These are phyloP conservation scores for Papilio elwesi DNA, from an alignment of 2,888 invertebrate genomes.

Conservation along the genomic window DNA sequence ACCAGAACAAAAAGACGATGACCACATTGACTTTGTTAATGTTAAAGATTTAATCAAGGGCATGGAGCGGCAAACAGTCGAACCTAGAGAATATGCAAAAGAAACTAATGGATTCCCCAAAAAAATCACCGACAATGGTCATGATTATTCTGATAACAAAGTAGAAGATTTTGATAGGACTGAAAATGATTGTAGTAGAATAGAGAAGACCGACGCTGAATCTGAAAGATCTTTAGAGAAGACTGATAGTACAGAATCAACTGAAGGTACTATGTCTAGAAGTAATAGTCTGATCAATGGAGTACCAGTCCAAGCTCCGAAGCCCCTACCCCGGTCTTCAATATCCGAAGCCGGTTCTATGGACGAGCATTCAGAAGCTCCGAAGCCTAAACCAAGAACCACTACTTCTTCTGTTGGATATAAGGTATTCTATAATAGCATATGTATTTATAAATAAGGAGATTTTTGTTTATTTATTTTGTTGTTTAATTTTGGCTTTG, in stretches of 20 bases:
- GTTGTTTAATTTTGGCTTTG: constrained; percentile 37
- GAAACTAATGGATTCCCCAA: constrained; percentile 75
- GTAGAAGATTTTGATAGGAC: constrained; percentile 48
- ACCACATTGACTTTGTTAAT: constrained; percentile 81
- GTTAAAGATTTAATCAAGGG: constrained; percentile 86
- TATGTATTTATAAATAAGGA: background rate
- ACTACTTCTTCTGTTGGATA: constrained; percentile 87
- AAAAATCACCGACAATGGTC: constrained; percentile 68
- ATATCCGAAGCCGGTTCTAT: constrained; percentile 86
- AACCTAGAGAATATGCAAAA: constrained; percentile 56
- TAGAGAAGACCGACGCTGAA: constrained; percentile 51
- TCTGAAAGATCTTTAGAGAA: constrained; percentile 56
- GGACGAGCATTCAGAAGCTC: constrained; percentile 76
- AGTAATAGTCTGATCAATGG: constrained; percentile 77
- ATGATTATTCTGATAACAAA: constrained; percentile 57
- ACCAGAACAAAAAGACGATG: constrained; percentile 71
- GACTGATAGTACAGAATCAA: constrained; percentile 67
- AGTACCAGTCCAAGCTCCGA: constrained; percentile 85
- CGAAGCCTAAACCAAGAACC: constrained; percentile 89
- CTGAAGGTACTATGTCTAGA: constrained; percentile 65
- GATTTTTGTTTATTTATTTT: constrained; percentile 34
- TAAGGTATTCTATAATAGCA: constrained; percentile 85
- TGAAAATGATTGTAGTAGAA: constrained; percentile 49
- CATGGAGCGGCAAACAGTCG: constrained; percentile 81
- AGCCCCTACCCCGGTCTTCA: constrained; percentile 92